Evolutionary conservation across 2,888 invertebrate genomes (phyloP).

Genomic region (Amphipoea lucens): DNA sequence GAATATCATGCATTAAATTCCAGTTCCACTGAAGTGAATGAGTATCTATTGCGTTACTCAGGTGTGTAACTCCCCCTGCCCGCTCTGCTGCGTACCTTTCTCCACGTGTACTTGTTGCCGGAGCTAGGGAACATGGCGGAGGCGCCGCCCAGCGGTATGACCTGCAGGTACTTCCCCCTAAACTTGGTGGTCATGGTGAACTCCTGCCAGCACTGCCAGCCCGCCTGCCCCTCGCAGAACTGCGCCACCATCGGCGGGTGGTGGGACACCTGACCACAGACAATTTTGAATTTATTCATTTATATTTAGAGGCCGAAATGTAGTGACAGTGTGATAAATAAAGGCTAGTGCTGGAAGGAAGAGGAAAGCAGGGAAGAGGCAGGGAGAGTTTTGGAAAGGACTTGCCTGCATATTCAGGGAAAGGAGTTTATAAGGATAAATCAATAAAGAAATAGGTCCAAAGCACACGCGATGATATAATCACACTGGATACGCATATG

Average conservation of each 20-base stretch:
- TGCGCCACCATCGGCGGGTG: slow-evolving; percentile 99
- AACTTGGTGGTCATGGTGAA: slow-evolving; percentile 99
- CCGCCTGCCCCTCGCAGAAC: slow-evolving; percentile 95
- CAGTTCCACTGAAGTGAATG: neutral
- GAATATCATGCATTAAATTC: neutral
- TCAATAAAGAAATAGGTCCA: neutral
- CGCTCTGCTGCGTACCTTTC: slow-evolving; percentile 91
- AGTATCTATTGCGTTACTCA: slow-evolving; percentile 5
- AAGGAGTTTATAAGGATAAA: neutral
- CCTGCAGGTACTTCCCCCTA: slow-evolving; percentile 98
- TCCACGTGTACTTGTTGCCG: slow-evolving; percentile 98
- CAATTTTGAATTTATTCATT: slow-evolving; percentile 64
- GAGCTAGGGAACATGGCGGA: slow-evolving; percentile 92
- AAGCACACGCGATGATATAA: neutral
- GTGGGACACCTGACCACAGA: slow-evolving; percentile 94
- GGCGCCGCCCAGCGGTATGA: slow-evolving; percentile 94
- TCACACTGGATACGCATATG: neutral
- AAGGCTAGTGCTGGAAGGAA: slow-evolving; percentile 66
- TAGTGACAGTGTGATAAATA: neutral
- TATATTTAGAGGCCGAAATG: slow-evolving; percentile 41
- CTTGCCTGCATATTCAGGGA: neutral
- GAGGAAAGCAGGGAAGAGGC: slow-evolving; percentile 31
- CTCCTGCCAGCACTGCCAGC: slow-evolving; percentile 99
- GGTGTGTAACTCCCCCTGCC: slow-evolving; percentile 8
- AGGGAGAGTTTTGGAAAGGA: slow-evolving; percentile 5